phyloP scores from a whole-genome alignment of 2,113 vertebrate species.

The Abramis brama region DNA sequence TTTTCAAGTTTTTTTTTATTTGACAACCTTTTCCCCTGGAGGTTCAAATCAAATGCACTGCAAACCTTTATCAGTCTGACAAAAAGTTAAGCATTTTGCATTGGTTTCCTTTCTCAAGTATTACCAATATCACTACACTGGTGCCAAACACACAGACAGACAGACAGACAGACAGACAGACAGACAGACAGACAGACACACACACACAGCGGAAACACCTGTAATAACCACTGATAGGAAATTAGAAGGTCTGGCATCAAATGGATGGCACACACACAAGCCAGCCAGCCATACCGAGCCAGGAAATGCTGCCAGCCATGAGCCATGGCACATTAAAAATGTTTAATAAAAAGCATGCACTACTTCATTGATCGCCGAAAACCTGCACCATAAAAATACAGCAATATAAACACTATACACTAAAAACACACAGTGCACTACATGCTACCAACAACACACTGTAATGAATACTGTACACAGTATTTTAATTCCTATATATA shows the following conservation, averaged over 20 bases:
- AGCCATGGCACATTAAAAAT: constrained; percentile 72
- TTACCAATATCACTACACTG: constrained; percentile 20
- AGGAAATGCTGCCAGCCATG: constrained; percentile 80
- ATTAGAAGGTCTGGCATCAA: constrained; percentile 85
- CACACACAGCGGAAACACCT: constrained; percentile 77
- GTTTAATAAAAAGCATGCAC: constrained; percentile 62
- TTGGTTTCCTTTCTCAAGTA: constrained; percentile 27
- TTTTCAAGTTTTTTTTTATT: neutral
- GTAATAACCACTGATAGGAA: constrained; percentile 84
- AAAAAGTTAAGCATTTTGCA: constrained; percentile 1
- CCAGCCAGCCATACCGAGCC: constrained; percentile 80
- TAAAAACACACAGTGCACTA: neutral
- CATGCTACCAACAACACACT: neutral
- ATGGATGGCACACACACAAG: constrained; percentile 83
- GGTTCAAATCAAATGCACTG: neutral
- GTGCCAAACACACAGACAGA: neutral
- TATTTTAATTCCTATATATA: neutral
- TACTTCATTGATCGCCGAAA: constrained; percentile 12
- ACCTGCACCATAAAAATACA: constrained; percentile 16
- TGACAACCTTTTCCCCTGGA: neutral
- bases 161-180: neutral
- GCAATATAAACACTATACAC: constrained; percentile 25
- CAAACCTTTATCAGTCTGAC: constrained; percentile 17
- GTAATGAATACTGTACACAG: neutral
- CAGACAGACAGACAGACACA: neutral